These are phyloP conservation scores for Nowickia ferox DNA, from an alignment of 2,888 invertebrate species.

Conservation along the genomic window DNA sequence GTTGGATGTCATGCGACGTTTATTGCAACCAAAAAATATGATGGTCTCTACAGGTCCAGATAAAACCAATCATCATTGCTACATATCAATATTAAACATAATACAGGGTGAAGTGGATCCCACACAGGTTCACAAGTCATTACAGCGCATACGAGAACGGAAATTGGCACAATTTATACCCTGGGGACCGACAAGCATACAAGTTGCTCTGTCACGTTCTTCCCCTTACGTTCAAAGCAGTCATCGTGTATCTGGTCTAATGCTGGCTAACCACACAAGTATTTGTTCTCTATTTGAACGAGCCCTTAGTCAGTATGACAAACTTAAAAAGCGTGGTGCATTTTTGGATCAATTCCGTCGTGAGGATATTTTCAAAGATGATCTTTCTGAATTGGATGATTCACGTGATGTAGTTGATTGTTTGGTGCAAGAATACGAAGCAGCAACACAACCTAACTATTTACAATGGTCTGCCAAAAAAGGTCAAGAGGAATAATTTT, in stretches of 20 bases:
- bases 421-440: slow-evolving; percentile 96
- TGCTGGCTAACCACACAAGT: slow-evolving; percentile 99
- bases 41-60: slow-evolving; percentile 99
- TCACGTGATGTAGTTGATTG: slow-evolving; percentile 96
- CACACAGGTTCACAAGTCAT: slow-evolving; percentile 97
- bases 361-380: slow-evolving; percentile 97
- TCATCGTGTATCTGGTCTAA: slow-evolving; percentile 97
- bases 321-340: slow-evolving; percentile 96
- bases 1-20: slow-evolving; percentile 97
- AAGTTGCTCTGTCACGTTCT: slow-evolving; percentile 97
- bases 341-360: slow-evolving; percentile 98
- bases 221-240: slow-evolving; percentile 98
- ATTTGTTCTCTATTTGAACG: slow-evolving; percentile 97
- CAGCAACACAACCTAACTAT: slow-evolving; percentile 96
- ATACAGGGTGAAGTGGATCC: slow-evolving; percentile 99
- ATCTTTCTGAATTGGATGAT: slow-evolving; percentile 94
- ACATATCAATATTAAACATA: slow-evolving; percentile 98
- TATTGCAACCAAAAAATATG: slow-evolving; percentile 99
- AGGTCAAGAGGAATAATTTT: slow-evolving; percentile 67
- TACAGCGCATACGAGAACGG: slow-evolving; percentile 96
- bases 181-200: slow-evolving; percentile 99
- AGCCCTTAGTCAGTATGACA: slow-evolving; percentile 96
- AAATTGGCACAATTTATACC: slow-evolving; percentile 98
- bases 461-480: slow-evolving; percentile 86
- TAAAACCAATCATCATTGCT: slow-evolving; percentile 94